Percentiles rank a stretch among this genome's conserved stretches.
Conservation (phyloP, 2,888 invertebrate genomes). For the Drosophila basisetae region DNA sequence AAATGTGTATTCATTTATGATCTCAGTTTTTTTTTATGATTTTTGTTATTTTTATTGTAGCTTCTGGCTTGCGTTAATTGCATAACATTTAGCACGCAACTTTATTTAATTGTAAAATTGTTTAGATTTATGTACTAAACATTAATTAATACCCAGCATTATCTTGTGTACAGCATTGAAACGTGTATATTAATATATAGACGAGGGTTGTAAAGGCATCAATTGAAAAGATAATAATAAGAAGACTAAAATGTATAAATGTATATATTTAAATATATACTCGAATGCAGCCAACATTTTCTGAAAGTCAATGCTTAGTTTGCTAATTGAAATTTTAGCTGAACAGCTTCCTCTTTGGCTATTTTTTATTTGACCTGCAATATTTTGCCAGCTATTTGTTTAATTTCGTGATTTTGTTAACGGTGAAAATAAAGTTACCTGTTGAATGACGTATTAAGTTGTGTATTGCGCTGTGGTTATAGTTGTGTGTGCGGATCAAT, state of each 20-base stretch:
- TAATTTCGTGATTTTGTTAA: neutral
- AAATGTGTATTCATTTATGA: constrained; percentile 18
- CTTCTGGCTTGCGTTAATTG: constrained; percentile 59
- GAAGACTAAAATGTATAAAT: neutral
- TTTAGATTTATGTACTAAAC: constrained; percentile 30
- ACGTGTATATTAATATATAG: neutral
- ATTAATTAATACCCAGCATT: constrained; percentile 56
- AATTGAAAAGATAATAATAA: neutral
- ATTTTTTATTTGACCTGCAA: constrained; percentile 12
- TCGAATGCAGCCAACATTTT: neutral
- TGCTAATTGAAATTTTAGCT: neutral
- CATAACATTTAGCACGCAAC: constrained; percentile 67
- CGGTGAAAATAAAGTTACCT: constrained; percentile 13
- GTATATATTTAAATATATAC: neutral
- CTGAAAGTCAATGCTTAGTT: neutral
- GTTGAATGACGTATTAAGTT: constrained; percentile 18
- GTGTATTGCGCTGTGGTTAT: neutral
- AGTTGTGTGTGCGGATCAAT: neutral
- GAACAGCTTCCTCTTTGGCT: neutral
- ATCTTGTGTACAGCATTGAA: constrained; percentile 33
- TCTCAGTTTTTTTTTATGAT: constrained; percentile 13
- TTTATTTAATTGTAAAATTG: constrained; percentile 56
- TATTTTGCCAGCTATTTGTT: constrained; percentile 4
- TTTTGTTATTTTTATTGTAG: constrained; percentile 18
- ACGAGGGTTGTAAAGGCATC: neutral